Conservation (phyloP, 2,797 vertebrate genomes). For the Protosalanx chinensis region DNA sequence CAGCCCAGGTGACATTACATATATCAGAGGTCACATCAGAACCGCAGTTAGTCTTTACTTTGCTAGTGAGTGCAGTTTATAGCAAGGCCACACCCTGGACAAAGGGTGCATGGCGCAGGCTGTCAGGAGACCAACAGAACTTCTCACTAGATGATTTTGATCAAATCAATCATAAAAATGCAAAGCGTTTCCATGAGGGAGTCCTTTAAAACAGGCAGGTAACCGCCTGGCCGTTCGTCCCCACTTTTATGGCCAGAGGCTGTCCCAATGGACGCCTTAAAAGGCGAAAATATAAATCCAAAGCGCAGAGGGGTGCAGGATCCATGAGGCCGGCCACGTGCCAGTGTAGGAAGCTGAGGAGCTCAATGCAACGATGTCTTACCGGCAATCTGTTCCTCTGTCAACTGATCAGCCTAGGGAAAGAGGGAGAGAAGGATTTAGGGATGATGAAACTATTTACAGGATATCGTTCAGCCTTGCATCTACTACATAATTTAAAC, state of each 20-base stretch:
- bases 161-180: constrained; percentile 58
- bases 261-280: constrained; percentile 69
- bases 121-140: constrained; percentile 30
- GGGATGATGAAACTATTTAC: neutral
- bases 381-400: constrained; percentile 99
- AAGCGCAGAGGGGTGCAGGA: constrained; percentile 45
- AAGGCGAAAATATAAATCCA: constrained; percentile 78
- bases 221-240: constrained; percentile 70
- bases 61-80: constrained; percentile 11
- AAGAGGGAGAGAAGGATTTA: constrained; percentile 37
- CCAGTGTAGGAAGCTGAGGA: constrained; percentile 43
- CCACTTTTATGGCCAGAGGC: constrained; percentile 57
- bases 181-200: constrained; percentile 59
- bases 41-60: neutral
- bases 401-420: constrained; percentile 95
- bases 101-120: constrained; percentile 40
- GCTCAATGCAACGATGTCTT: constrained; percentile 67
- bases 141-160: constrained; percentile 56
- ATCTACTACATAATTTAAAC: too few species aligned
- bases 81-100: constrained; percentile 50
- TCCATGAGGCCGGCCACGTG: constrained; percentile 59
- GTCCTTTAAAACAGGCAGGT: constrained; percentile 44
- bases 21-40: neutral
- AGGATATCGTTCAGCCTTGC: too few species aligned
- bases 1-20: neutral